Conservation (phyloP, 2,888 invertebrate genomes). For the Megamerina dolium region DNA sequence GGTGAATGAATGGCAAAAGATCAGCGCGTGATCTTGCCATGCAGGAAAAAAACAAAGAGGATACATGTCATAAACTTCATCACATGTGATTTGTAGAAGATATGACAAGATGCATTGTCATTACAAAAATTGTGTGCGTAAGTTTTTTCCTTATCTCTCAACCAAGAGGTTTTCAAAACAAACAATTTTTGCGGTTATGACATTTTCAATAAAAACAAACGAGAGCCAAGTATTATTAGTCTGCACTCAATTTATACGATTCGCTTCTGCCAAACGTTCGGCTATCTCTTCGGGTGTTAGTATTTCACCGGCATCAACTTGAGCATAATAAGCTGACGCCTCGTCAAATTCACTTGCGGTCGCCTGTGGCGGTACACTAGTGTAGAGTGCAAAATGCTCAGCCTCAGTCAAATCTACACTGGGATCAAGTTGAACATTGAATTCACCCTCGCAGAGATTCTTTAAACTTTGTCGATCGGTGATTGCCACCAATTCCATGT, state of each 20-base stretch:
- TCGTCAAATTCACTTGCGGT: slow-evolving; percentile 85
- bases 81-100: no score
- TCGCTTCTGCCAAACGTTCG: slow-evolving; percentile 40
- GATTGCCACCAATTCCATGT: slow-evolving; percentile 57
- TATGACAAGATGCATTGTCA: no score
- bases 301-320: slow-evolving; percentile 72
- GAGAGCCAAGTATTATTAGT: no score
- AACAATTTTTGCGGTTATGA: no score
- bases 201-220: no score
- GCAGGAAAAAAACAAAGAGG: no score
- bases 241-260: slow-evolving; percentile 31
- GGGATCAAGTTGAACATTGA: slow-evolving; percentile 47
- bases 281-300: slow-evolving; percentile 51
- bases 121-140: no score
- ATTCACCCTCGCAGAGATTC: slow-evolving; percentile 48
- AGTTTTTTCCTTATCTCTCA: no score
- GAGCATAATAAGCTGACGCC: slow-evolving; percentile 78
- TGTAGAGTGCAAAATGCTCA: slow-evolving; percentile 82
- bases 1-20: no score
- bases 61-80: no score
- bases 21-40: no score
- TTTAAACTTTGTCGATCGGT: slow-evolving; percentile 49
- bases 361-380: slow-evolving; percentile 78
- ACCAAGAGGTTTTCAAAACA: no score
- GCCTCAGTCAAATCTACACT: slow-evolving; percentile 75